Conservation (phyloP, 2,888 invertebrate species). For the Scaptomyza cyrtandrae region DNA sequence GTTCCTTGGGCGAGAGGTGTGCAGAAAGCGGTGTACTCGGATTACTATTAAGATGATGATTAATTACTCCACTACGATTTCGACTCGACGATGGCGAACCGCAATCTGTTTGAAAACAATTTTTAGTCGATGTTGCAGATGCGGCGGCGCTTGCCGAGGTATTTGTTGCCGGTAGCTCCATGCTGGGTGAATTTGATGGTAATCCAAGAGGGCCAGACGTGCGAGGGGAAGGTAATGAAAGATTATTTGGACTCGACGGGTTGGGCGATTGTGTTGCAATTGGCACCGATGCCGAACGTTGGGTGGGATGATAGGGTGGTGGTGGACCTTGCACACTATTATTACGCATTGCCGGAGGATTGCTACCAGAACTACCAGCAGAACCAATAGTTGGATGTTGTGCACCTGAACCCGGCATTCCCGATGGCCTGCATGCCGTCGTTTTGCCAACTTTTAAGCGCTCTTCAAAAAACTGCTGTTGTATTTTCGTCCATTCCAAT, state of each 20-base stretch:
- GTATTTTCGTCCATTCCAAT: conserved; percentile 96
- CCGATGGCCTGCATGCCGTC: conserved; percentile 23
- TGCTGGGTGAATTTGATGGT: conserved; percentile 89
- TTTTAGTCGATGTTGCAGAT: conserved; percentile 43
- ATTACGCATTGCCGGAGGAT: conserved; percentile 39
- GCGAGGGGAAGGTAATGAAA: conserved; percentile 90
- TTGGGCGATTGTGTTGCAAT: conserved; percentile 90
- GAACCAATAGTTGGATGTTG: conserved; percentile 12
- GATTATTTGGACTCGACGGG: conserved; percentile 90
- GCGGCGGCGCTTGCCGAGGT: conserved; percentile 32
- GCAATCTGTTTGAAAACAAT: conserved; percentile 65
- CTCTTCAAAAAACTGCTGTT: conserved; percentile 93
- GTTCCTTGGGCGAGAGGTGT: conserved; percentile 86
- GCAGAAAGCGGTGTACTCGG: conserved; percentile 89
- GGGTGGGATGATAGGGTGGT: conserved; percentile 91
- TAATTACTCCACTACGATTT: conserved; percentile 71
- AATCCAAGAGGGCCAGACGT: conserved; percentile 84
- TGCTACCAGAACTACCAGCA: conserved; percentile 16
- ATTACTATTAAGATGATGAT: conserved; percentile 87
- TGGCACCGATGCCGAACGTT: conserved; percentile 90
- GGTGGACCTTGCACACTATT: conserved; percentile 88
- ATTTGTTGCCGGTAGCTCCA: conserved; percentile 86
- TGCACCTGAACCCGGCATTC: conserved; percentile 28
- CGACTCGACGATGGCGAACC: conserved; percentile 65
- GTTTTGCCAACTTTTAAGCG: conserved; percentile 85